Evolutionary conservation across 2,888 invertebrate species (phyloP).

Genomic region (Melangyna quadrimaculata): DNA sequence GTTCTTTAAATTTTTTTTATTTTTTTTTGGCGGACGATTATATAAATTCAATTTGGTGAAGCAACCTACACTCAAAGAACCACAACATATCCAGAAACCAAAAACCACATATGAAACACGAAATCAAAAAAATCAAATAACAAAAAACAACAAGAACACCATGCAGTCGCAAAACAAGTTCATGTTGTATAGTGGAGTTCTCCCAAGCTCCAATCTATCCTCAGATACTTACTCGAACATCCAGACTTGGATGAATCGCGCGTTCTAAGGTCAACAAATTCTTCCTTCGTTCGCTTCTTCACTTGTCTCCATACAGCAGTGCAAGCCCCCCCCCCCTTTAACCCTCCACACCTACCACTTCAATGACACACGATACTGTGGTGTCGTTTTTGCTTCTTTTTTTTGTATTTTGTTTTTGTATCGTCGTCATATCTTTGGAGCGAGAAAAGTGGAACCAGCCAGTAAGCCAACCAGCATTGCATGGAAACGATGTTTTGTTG

Average conservation of each 20-base stretch:
- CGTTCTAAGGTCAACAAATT: slow-evolving; percentile 69
- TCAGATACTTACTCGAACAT: background rate
- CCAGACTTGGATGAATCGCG: slow-evolving; percentile 61
- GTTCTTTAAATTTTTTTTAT: slow-evolving; percentile 5
- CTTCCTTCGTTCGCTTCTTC: slow-evolving; percentile 28
- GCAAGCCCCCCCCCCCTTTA: background rate
- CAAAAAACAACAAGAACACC: slow-evolving; percentile 35
- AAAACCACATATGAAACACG: slow-evolving; percentile 51
- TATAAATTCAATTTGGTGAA: slow-evolving; percentile 66
- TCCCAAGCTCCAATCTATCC: slow-evolving; percentile 17
- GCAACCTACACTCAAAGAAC: slow-evolving; percentile 53
- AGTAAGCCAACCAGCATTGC: background rate
- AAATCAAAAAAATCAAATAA: slow-evolving; percentile 16
- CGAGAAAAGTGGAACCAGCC: slow-evolving; percentile 51
- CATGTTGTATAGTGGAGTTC: slow-evolving; percentile 60
- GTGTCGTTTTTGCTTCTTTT: slow-evolving; percentile 43
- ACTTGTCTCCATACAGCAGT: slow-evolving; percentile 8
- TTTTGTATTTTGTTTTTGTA: background rate
- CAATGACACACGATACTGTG: slow-evolving; percentile 47
- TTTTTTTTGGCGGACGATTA: slow-evolving; percentile 53
- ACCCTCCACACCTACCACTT: background rate
- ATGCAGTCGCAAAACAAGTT: slow-evolving; percentile 65
- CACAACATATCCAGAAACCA: slow-evolving; percentile 22
- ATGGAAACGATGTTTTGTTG: slow-evolving; percentile 52
- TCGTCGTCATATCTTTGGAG: slow-evolving; percentile 20